phyloP scores from a whole-genome alignment of 2,888 invertebrate species.

The Heliconius hortense region DNA sequence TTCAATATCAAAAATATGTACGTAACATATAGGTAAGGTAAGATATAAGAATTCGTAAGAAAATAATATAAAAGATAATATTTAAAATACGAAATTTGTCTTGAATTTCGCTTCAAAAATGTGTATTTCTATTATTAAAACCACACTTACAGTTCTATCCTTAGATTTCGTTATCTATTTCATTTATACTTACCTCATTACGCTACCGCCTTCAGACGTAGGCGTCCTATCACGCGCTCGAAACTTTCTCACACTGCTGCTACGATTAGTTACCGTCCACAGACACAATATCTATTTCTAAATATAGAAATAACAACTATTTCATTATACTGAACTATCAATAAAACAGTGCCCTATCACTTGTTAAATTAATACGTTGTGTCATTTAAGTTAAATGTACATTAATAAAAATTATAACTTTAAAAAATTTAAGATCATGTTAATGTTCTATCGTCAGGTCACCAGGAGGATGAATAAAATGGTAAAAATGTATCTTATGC shows the following conservation, averaged over 20 bases:
- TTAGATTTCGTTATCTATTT: slow-evolving; percentile 9
- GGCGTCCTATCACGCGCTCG: slow-evolving; percentile 36
- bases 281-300: slow-evolving; percentile 31
- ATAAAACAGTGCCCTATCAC: neutral
- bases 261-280: slow-evolving; percentile 37
- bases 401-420: neutral
- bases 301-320: slow-evolving; percentile 29
- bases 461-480: neutral
- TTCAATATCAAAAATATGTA: too few relatives aligned
- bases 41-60: too few relatives aligned
- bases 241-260: slow-evolving; percentile 37
- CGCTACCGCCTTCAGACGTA: slow-evolving; percentile 42
- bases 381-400: neutral
- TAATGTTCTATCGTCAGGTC: neutral
- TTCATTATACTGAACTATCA: slow-evolving; percentile 15
- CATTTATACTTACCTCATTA: slow-evolving; percentile 23
- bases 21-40: too few relatives aligned
- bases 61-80: too few relatives aligned
- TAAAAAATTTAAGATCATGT: too few relatives aligned
- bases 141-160: neutral
- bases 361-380: neutral
- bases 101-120: neutral
- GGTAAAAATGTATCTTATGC: neutral
- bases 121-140: neutral
- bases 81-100: too few relatives aligned